These are phyloP conservation scores for Odobenus rosmarus DNA, from an alignment of 2,113 vertebrate species.

Conservation along the genomic window DNA sequence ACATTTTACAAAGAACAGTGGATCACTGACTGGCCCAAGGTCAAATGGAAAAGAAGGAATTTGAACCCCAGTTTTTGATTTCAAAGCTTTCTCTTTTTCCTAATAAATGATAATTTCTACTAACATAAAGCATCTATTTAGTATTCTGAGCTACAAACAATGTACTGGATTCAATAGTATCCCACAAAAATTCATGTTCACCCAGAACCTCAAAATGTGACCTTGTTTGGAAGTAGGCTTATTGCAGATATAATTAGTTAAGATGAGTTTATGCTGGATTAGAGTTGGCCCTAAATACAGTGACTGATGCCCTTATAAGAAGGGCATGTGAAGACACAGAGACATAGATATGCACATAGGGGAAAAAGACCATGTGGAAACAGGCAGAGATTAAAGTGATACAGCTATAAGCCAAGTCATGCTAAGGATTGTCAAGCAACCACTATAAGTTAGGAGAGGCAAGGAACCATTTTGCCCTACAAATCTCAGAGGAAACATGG, in stretches of 20 bases:
- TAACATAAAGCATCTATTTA: neutral
- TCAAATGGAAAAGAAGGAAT: neutral
- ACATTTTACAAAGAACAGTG: neutral
- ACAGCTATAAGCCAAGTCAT: neutral
- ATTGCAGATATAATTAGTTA: neutral
- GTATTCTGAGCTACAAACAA: neutral
- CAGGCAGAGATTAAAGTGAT: neutral
- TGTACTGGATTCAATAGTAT: neutral
- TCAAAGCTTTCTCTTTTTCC: neutral
- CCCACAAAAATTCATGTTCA: neutral
- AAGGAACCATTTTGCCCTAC: neutral
- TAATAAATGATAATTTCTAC: neutral
- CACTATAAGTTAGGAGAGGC: neutral
- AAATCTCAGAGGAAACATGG: neutral
- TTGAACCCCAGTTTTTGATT: neutral
- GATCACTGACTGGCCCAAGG: neutral
- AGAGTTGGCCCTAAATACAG: neutral
- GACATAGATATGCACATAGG: accelerated
- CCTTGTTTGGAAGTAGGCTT: neutral
- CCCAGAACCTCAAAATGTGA: neutral
- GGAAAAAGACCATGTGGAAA: neutral
- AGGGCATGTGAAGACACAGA: neutral
- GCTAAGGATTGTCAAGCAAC: neutral
- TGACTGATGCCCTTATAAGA: neutral
- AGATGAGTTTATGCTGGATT: neutral